Base-by-base conservation (phyloP, 2,113 vertebrate species). In the Numida meleagris region DNA sequence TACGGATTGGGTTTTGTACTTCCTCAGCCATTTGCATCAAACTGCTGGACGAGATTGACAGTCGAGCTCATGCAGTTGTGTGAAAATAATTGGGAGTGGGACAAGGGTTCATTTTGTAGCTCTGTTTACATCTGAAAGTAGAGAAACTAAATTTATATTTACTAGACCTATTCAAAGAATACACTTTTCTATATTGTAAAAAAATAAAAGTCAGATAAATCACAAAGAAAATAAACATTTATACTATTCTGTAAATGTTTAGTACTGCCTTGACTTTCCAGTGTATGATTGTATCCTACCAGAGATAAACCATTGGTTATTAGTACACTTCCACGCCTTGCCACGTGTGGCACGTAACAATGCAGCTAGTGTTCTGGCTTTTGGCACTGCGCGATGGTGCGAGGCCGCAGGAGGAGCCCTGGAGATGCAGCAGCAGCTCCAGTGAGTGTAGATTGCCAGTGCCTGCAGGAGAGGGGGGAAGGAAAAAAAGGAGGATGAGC, bases 151-250 rank as follows among this genome's bases (percentile, higher is more conserved):
- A 98, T 98, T 98, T 98, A 98, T 98, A 98, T 98, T 98, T 98
- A 98, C 98, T 98, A 98, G 97, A 97, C 96, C 97, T 98, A 98
- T 98, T 98, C 97, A 98, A 97, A 98, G 95, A 98, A 96, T 97
- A 98, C 97, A 97, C 96, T 98, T 98, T 98, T 98, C 98, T 98
- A 98, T 98, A 98, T 98, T 98, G 98, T 98, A 98, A 97, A 98
- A 97, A 98, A 98, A 96, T 96, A 96, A 96, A 97, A 86, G 97
- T 87, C 96, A 96, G 97, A 95, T 96, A 97, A 98, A 98, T 98
- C 97, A 98, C 96, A 97, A 98, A 97, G 96, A 97, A 92, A 98
- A 98, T 98, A 98, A 98, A 98, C 97, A 98, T 98, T 98, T 98
- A 98, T 98, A 98, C 97, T 98, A 98, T 98, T 98, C 97, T 98